Evolutionary conservation across 2,888 invertebrate genomes (phyloP), one percentile per base, ranked within the genome.

Genomic region (Rhagium mordax): DNA sequence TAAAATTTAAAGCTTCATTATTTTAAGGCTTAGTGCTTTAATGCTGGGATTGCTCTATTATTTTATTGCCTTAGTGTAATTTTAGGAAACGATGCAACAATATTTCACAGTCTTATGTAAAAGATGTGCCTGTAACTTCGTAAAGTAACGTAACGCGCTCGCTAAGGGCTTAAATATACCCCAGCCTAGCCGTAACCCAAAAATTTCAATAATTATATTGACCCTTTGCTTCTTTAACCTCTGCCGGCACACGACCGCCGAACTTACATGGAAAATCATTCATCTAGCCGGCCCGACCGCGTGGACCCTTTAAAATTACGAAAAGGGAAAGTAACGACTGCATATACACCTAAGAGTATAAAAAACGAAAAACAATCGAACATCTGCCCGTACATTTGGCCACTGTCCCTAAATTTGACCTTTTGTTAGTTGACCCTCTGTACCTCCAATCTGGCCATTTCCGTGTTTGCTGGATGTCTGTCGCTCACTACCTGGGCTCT

Each of bases 361-460:
- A 77, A 77, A 77, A 72, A 70, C 41, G 59, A 47, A 41, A 74
- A 72, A 74, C 61, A 73, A 60, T 57, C 27, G 73, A 78, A 81
- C 81, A 81, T 81, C 81, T 81, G 81, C 80, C 61, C 15, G 55
- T 48, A 72, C 49, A 65, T 67, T 75, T 83, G 82, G 84, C 83
- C 84, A 85, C 76, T 84, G 85, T 85, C 84, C 85, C 85, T 79
- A 83, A 84, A 82, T 84, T 83, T 84, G 84, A 84, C 84, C 84
- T 83, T 79, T 83, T 84, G 81, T 81, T 81, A 74, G 76, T 78
- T 79, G 79, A 79, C 80, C 80, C 80, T 73, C 62, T 60, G 62
- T 53, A 57, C 62, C 65, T 64, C 60, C 71, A 78, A 78, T 78
- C 77, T 72, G 75, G 78, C 79, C 69, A 72, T 74, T 79, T 78